A percentile compares a stretch with the other conserved stretches of the same genome.
Conservation (phyloP, 2,113 vertebrate species). For the Poeciliopsis turrubarensis region DNA sequence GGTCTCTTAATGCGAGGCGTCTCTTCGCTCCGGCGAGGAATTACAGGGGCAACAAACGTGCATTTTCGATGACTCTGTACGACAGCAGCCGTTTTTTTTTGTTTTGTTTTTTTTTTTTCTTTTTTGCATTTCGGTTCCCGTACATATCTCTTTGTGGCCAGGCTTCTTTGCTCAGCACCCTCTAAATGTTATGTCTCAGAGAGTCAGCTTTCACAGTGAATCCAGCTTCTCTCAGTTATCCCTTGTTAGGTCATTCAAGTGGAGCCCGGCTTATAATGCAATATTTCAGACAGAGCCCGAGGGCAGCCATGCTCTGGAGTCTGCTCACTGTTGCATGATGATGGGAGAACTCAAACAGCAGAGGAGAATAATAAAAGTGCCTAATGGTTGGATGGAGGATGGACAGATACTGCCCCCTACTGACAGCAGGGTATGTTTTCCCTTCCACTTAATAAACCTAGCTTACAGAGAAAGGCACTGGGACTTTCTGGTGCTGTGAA, state of each 20-base stretch:
- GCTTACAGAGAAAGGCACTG: neutral
- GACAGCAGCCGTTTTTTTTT: neutral
- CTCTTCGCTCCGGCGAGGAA: neutral
- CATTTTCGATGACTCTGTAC: neutral
- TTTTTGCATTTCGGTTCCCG: neutral
- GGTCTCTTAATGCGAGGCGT: neutral
- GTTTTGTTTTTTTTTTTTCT: no score
- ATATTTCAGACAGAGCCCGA: slow-evolving; percentile 35
- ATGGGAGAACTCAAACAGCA: slow-evolving; percentile 21
- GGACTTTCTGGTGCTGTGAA: neutral
- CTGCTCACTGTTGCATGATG: slow-evolving; percentile 26
- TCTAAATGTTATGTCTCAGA: slow-evolving; percentile 13
- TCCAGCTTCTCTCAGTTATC: slow-evolving; percentile 37
- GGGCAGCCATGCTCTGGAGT: slow-evolving; percentile 41
- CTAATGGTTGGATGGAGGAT: slow-evolving; percentile 12
- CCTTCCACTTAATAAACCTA: neutral
- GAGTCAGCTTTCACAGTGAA: slow-evolving; percentile 9
- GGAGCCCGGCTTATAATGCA: slow-evolving; percentile 22
- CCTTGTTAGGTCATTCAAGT: slow-evolving; percentile 35
- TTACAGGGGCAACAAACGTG: neutral
- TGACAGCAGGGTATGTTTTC: slow-evolving; percentile 5
- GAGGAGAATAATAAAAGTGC: slow-evolving; percentile 14
- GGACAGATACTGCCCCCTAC: slow-evolving; percentile 72
- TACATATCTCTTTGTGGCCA: neutral
- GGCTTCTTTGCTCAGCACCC: neutral